Conservation (phyloP, 1,140 invertebrate species). For the Drosophila grimshawi region DNA sequence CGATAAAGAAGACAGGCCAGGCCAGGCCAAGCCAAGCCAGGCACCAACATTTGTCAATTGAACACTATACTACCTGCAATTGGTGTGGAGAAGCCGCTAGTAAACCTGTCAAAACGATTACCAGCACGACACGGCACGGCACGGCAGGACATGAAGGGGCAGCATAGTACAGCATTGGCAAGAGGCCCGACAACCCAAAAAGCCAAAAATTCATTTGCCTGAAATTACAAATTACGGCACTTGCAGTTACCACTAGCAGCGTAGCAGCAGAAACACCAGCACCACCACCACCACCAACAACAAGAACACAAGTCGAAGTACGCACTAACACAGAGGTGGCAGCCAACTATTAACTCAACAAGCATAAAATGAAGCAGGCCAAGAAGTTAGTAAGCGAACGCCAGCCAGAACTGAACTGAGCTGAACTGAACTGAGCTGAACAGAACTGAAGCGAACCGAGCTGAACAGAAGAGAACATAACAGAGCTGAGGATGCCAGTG, state of each 20-base stretch:
- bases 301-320: conserved; percentile 23
- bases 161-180: not conserved
- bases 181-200: conserved; percentile 29
- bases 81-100: conserved; percentile 31
- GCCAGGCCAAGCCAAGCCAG: conserved; percentile 34
- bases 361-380: conserved; percentile 79
- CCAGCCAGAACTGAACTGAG: conserved; percentile 12
- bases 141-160: conserved; percentile 7
- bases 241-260: conserved; percentile 56
- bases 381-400: conserved; percentile 35
- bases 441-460: conserved; percentile 4
- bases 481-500: conserved; percentile 15
- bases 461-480: conserved; percentile 3
- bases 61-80: conserved; percentile 62
- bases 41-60: conserved; percentile 65
- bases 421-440: conserved; percentile 8
- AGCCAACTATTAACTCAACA: conserved; percentile 80
- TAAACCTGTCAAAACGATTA: conserved; percentile 64
- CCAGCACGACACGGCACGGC: conserved; percentile 21
- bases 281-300: conserved; percentile 7
- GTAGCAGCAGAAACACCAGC: conserved; percentile 7
- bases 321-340: conserved; percentile 54
- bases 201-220: conserved; percentile 81
- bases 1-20: conserved; percentile 62
- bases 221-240: conserved; percentile 82